Evolutionary conservation across 2,888 invertebrate genomes (phyloP), one percentile per base, ranked within the genome.

Genomic region (Bellardia pandia): DNA sequence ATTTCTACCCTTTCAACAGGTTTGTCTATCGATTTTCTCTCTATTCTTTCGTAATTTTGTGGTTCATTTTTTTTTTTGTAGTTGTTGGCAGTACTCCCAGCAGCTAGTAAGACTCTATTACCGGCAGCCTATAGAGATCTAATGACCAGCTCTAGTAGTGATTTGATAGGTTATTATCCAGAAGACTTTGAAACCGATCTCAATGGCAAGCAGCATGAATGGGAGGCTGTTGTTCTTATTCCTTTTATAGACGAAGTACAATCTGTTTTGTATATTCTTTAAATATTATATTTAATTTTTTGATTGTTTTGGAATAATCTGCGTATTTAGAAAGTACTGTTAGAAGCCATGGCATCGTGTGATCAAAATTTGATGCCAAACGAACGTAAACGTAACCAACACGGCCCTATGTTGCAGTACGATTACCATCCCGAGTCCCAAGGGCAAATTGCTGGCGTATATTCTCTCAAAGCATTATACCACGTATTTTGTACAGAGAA

Each of bases 221-320:
- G 99, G 99, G 99, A 99, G 93, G 98, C 98, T 0, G 97, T 99
- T 0, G 98, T 98, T 2, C 94, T 98, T 1, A 97, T 99, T 91
- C 98, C 98, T 0, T 98, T 99, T 90, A 98, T 99, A 90, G 96
- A 98, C 90, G 98, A 98, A 94, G 96, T 95, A 90, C 88, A 71
- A 30, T 23, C 16, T 5, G 5, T 37, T 23, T 56, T 9, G 3
- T 13, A 33, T 1, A 5, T 13, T 51, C 11, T 51, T n/a, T 51
- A 51, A 30, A 58, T 33, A 30, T 11, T 23, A 56, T 51, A 45
- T 51, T 51, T 37, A 16, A 56, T 37, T 14, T 14, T 40, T 53
- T 23, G 2, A 51, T n/a, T 45, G 30, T 7, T 48, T 51, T 56
- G 74, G 42, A 11, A 16, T 4, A 37, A 37, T 37, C 8, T 53